A percentile compares a stretch with the other conserved stretches of the same genome.
Conservation (phyloP, 2,113 vertebrate genomes). For the Cynoglossus semilaevis region DNA sequence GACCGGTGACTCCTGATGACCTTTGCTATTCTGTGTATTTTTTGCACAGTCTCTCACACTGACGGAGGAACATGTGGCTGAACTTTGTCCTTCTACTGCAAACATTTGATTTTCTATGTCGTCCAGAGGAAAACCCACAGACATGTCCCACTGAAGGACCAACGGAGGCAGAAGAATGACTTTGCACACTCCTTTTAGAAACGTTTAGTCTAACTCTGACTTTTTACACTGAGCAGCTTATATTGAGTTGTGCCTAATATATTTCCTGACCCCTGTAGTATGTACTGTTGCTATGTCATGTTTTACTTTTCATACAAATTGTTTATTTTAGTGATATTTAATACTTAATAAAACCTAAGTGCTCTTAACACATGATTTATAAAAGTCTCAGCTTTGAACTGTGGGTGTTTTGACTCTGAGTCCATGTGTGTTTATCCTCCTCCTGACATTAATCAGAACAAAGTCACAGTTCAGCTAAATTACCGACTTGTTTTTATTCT, state of each 20-base stretch:
- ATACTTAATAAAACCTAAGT: constrained; percentile 46
- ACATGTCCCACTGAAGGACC: constrained; percentile 37
- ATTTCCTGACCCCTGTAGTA: constrained; percentile 57
- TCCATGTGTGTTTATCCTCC: too few species aligned
- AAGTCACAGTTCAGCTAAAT: constrained; percentile 18
- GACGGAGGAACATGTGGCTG: constrained; percentile 38
- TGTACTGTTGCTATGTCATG: constrained; percentile 37
- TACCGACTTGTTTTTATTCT: constrained; percentile 22
- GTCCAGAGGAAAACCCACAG: constrained; percentile 33
- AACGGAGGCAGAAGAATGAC: constrained; percentile 23
- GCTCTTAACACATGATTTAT: constrained; percentile 3
- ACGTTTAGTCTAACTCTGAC: constrained; percentile 30
- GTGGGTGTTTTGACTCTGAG: too few species aligned
- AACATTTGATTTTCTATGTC: constrained; percentile 31
- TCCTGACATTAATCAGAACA: not conserved
- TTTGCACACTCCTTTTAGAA: constrained; percentile 64
- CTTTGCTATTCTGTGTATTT: constrained; percentile 35
- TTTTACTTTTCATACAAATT: constrained; percentile 52
- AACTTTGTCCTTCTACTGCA: constrained; percentile 11
- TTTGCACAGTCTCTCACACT: constrained; percentile 52
- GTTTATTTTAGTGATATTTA: constrained; percentile 40
- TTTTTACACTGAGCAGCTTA: constrained; percentile 49
- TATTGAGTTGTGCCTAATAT: constrained; percentile 59
- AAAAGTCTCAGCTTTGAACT: not conserved
- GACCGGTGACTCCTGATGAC: constrained; percentile 8